phyloP scores from a whole-genome alignment of 2,888 invertebrate genomes.

The Spodoptera picta region DNA sequence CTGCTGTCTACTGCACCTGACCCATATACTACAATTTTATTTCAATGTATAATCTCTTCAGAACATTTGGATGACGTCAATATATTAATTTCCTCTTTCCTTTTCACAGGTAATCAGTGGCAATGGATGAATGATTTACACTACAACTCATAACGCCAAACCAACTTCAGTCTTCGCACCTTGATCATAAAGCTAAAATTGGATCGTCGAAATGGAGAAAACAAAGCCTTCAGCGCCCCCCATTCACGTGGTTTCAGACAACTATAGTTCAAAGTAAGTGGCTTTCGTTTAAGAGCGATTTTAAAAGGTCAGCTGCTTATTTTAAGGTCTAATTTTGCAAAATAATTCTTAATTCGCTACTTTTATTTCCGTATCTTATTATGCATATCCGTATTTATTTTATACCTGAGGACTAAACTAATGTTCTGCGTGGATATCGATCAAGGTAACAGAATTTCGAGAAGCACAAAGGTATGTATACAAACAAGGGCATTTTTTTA shows the following conservation, averaged over 20 bases:
- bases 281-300: conserved; percentile 3
- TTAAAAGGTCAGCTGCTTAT: neutral
- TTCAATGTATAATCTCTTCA: too few relatives aligned
- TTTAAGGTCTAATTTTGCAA: neutral
- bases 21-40: too few relatives aligned
- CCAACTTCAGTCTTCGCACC: conserved; percentile 5
- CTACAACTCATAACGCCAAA: neutral
- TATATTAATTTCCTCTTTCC: conserved; percentile 18
- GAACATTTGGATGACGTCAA: too few relatives aligned
- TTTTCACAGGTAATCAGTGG: conserved; percentile 36
- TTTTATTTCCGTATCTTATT: too few relatives aligned
- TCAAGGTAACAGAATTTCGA: too few relatives aligned
- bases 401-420: too few relatives aligned
- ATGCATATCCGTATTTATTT: too few relatives aligned
- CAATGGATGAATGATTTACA: conserved; percentile 43
- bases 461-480: too few relatives aligned
- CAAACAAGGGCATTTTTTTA: too few relatives aligned
- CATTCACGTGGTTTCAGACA: conserved; percentile 65
- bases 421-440: too few relatives aligned
- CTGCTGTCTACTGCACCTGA: too few relatives aligned
- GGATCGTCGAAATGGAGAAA: conserved; percentile 61
- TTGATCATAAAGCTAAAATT: conserved; percentile 21
- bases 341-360: neutral
- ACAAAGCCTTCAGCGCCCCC: conserved; percentile 63
- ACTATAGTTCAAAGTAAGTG: conserved; percentile 77